phyloP scores from a whole-genome alignment of 1,140 invertebrate species.

The Stegodyphus dumicola region DNA sequence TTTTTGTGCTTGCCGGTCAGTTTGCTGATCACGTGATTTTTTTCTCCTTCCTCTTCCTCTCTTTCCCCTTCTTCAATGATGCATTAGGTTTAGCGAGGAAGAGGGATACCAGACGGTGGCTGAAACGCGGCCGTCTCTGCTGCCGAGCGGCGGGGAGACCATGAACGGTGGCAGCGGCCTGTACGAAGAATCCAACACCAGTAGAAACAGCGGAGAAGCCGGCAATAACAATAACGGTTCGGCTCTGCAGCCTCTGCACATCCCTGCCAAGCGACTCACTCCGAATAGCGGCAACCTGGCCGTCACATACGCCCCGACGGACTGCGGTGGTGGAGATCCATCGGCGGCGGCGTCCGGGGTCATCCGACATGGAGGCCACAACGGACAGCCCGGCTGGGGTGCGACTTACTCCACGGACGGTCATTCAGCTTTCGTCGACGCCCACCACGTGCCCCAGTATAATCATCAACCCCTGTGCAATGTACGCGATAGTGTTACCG shows the following conservation, averaged over 20 bases:
- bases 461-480: slow-evolving; percentile 73
- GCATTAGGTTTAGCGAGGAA: slow-evolving; percentile 33
- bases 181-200: slow-evolving; percentile 39
- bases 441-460: slow-evolving; percentile 66
- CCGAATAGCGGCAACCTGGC: slow-evolving; percentile 67
- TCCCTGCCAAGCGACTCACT: slow-evolving; percentile 80
- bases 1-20: neutral
- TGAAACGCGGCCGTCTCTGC: slow-evolving; percentile 25
- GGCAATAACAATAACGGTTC: neutral
- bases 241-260: slow-evolving; percentile 75
- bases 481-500: slow-evolving; percentile 74
- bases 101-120: slow-evolving; percentile 10
- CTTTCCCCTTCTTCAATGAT: neutral
- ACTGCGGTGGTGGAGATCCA: slow-evolving; percentile 69
- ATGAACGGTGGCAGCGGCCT: slow-evolving; percentile 38
- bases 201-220: slow-evolving; percentile 21
- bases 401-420: slow-evolving; percentile 75
- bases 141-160: slow-evolving; percentile 1
- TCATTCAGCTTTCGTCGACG: slow-evolving; percentile 72
- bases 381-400: slow-evolving; percentile 68
- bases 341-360: slow-evolving; percentile 68
- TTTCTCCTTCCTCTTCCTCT: neutral
- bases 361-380: slow-evolving; percentile 77
- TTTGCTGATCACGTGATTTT: slow-evolving; percentile 33
- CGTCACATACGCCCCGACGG: slow-evolving; percentile 67